Evolutionary conservation across 2,797 vertebrate species (phyloP).

Genomic region (Lacerta bilineata): DNA sequence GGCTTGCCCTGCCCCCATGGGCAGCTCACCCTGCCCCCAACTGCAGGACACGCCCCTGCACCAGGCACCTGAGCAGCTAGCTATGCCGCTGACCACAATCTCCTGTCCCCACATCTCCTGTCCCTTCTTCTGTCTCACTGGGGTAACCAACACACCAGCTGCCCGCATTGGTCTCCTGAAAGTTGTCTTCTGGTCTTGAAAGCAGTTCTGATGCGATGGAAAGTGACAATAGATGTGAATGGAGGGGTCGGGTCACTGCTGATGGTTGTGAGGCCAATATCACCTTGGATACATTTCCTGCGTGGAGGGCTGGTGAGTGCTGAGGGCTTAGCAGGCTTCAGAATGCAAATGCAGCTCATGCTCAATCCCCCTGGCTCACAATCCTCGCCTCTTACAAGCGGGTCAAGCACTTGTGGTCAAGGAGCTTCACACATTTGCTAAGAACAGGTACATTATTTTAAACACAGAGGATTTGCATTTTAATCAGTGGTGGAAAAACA

Average conservation of each 20-base stretch:
- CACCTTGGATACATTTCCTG: neutral
- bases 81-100: neutral
- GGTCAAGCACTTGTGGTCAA: neutral
- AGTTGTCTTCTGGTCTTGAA: neutral
- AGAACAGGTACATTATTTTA: neutral
- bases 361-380: accelerated
- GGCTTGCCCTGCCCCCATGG: no score
- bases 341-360: neutral
- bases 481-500: neutral
- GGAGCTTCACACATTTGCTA: neutral
- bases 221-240: neutral
- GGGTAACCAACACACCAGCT: neutral
- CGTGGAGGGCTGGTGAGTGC: no score
- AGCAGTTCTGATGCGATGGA: neutral
- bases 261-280: neutral
- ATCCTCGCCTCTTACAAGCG: neutral
- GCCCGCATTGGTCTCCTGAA: neutral
- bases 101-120: neutral
- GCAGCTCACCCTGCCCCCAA: no score
- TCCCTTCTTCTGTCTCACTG: neutral
- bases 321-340: no score
- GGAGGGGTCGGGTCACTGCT: neutral
- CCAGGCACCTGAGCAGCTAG: no score
- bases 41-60: no score
- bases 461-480: slow-evolving; percentile 7